Evolutionary conservation across 2,888 invertebrate genomes (phyloP), one percentile per base, ranked within the genome.

Genomic region (Dascillus cervinus): DNA sequence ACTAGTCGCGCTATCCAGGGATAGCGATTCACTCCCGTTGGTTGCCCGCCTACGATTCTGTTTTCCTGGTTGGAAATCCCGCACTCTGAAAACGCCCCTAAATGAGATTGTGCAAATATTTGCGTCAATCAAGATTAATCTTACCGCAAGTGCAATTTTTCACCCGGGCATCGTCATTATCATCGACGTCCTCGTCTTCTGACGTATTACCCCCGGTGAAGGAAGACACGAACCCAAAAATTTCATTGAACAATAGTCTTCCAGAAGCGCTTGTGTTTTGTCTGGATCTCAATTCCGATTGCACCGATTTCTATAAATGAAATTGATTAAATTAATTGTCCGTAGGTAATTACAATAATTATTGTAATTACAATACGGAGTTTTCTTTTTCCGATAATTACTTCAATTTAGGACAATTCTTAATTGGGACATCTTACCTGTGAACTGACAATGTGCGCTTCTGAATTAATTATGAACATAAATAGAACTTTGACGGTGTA

Each of bases 1-100:
- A 89, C 82, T 32, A 90, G 71, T 23, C 88, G 72, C 2, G 85
- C 89, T 64, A 89, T 76, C 89, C 89, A 89, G 4, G 89, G 89
- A 62, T 86, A 89, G 46, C 82, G 77, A 66, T 88, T 86, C 15
- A 84, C 72, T 29, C 82, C 81, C 1, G 88, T 82, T 11, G 88
- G 83, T 52, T 77, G 71, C 8, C 89, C 89, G 28, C 89, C 89
- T 32, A 90, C 85, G 44, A 90, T 88, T 47, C 89, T 71, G 58
- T 83, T 84, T 69, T 89, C 87, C 68, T 87, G 86, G 67, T 85
- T 88, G 1, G 82, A 71, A 35, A 81, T 70, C 19, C 88, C 87
- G 55, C 88, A 88, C 65, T 88, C 87, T 87, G 65, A 25, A 65
- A 65, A 45, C 26, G 41, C 41, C 8, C 8, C 17, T 34, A 34